phyloP scores from a whole-genome alignment of 2,113 vertebrate species.

The Isurus oxyrinchus region DNA sequence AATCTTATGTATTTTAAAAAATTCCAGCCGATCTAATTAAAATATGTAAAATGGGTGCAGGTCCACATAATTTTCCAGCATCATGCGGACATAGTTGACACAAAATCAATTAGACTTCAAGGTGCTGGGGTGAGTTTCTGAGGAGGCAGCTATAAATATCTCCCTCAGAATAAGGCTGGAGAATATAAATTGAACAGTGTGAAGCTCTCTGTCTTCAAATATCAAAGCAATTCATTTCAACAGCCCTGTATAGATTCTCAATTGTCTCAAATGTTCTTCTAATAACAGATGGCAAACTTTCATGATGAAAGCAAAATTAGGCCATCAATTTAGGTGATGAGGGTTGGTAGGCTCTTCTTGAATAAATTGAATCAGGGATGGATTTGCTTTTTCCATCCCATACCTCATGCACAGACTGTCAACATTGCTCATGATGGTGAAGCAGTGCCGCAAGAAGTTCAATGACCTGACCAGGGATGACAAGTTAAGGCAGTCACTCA shows the following conservation, averaged over 20 bases:
- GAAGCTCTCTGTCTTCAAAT: not conserved
- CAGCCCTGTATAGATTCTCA: not conserved
- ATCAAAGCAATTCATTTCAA: not conserved
- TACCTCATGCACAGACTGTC: not conserved
- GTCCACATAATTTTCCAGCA: not conserved
- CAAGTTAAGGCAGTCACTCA: not conserved
- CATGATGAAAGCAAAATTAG: not conserved
- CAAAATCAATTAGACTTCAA: not conserved
- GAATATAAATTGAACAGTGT: not conserved
- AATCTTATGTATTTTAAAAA: not conserved
- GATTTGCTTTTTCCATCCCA: not conserved
- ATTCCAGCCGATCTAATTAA: not conserved
- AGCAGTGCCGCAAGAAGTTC: not conserved
- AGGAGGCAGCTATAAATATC: not conserved
- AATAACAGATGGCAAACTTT: not conserved
- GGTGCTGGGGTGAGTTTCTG: not conserved
- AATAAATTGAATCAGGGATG: not conserved
- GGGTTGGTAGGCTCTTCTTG: not conserved
- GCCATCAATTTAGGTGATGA: not conserved
- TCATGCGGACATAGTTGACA: not conserved
- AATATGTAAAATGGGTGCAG: not conserved
- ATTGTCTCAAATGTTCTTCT: not conserved
- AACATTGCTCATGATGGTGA: not conserved
- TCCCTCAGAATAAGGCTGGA: not conserved
- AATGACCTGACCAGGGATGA: not conserved